Base-by-base conservation (phyloP, 2,888 invertebrate species). In the Drosophila emarginata region DNA sequence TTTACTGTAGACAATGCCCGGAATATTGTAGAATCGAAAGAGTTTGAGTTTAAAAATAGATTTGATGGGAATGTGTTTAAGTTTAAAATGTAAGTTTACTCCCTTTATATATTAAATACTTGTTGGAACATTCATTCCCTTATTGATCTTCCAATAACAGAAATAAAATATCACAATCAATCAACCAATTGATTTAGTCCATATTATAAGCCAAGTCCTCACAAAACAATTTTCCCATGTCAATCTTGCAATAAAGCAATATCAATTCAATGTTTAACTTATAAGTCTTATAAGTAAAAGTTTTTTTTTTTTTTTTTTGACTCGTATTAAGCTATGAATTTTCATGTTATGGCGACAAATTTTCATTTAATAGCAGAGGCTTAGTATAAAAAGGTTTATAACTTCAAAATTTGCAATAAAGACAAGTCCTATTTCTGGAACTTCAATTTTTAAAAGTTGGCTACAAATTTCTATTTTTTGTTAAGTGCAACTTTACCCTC, bases 331-430 rank as follows among this genome's bases (percentile, higher is more conserved):
- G 82, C 82, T 79, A 82, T 87, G 82, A 87, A 82, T 82, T 82
- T 82, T 82, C 82, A 82, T 82, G 82, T 82, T 82, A 87, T 85
- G 85, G 82, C 82, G 72, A 76, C 87, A 87, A 88, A 86, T 88
- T 83, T 88, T 78, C 74, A 77, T 82, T 85, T 70, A 85, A 73
- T 77, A 74, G 66, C 21, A 67, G 39, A 7, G 66, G 66, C 26
- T 26, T 50, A 54, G 4, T 4, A 12, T 7, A 11, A 14, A 9
- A 32, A 12, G 7, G 2, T n/a, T 5, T 9, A n/a, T 1, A 52
- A 37, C 14, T 12, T 21, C 14, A 2, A 2, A 7, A 32, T 32
- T 2, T 1, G 9, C 0, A 9, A 32, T 32, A 32, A 32, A 32
- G 1, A 4, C 28, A 28, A 28, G 28, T 6, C 5, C 2, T 4